Percentiles rank a stretch among this genome's conserved stretches.
phyloP scores from a whole-genome alignment of 2,888 invertebrate species.

The Melipona beecheii region DNA sequence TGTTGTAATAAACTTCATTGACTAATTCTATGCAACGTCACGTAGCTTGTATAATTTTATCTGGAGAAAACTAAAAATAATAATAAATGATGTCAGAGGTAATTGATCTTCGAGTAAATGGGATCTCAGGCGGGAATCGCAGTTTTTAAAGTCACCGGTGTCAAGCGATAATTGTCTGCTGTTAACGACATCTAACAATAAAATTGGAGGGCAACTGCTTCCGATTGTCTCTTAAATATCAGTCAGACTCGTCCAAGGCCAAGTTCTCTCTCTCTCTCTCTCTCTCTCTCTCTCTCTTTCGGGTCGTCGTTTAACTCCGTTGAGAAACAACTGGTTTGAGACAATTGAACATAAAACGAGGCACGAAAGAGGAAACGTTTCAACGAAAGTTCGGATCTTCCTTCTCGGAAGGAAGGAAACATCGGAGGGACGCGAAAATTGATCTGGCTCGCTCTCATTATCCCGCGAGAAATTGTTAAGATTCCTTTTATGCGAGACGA shows the following conservation, averaged over 20 bases:
- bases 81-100: no score
- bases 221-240: slow-evolving; percentile 2
- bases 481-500: slow-evolving; percentile 24
- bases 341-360: not conserved
- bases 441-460: slow-evolving; percentile 21
- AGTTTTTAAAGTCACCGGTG: not conserved
- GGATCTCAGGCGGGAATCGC: not conserved
- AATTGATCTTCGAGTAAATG: not conserved
- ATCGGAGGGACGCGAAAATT: slow-evolving; percentile 12
- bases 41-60: no score
- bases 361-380: not conserved
- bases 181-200: not conserved
- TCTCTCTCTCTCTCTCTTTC: not conserved
- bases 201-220: not conserved
- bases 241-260: not conserved
- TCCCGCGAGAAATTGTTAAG: slow-evolving; percentile 28
- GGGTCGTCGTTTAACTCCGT: not conserved
- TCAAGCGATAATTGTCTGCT: not conserved
- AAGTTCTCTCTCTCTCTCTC: not conserved
- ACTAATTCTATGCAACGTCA: no score
- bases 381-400: not conserved
- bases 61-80: no score
- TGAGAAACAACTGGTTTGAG: not conserved
- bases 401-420: not conserved
- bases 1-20: no score